Base-by-base conservation (phyloP, 2,888 invertebrate genomes). In the Erebia palarica region DNA sequence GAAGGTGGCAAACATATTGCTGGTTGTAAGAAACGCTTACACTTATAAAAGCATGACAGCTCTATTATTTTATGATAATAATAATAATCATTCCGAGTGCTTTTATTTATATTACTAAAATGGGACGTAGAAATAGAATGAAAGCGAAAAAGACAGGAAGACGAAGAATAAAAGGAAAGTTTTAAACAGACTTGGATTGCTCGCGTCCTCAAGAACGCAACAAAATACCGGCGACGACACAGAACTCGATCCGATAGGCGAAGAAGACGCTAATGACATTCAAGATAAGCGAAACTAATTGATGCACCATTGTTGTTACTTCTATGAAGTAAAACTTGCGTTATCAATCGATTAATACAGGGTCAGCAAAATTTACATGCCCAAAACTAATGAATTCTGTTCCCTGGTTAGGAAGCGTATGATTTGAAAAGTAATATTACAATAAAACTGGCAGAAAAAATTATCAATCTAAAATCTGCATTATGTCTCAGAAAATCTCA, bases 1-100 rank as follows among this genome's bases (percentile, higher is more conserved):
- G 92, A 90, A 86, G 88, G 90, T 91, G 90, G 89, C 90, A 91
- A 91, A 91, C 89, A 88, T 86, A 84, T 91, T 87, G 91, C 89
- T 90, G 89, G 88, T 89, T 87, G 84, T 88, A 92, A 89, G 90
- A 89, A 90, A 91, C 90, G 91, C 91, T 91, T 91, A 92, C 91
- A 91, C 84, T 91, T 91, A 91, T 88, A 89, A 88, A 93, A 92
- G 93, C 91, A 90, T 90, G 92, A 92, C 93, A 93, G 93, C 93
- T 92, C 93, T 92, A 93, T 93, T 92, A 93, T 93, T 68, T 91
- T 77, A 13, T 47, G 47, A 47, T 76, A 69, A 71, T 67, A 77
- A 76, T 77, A 70, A 67, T 69, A 78, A 76, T 74, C 89, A 91
- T 90, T 89, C 89, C 87, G 91, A 84, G 91, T 91, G 92, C 90